These are phyloP conservation scores for Aethina tumida DNA, from an alignment of 1,140 invertebrate genomes.

Conservation along the genomic window DNA sequence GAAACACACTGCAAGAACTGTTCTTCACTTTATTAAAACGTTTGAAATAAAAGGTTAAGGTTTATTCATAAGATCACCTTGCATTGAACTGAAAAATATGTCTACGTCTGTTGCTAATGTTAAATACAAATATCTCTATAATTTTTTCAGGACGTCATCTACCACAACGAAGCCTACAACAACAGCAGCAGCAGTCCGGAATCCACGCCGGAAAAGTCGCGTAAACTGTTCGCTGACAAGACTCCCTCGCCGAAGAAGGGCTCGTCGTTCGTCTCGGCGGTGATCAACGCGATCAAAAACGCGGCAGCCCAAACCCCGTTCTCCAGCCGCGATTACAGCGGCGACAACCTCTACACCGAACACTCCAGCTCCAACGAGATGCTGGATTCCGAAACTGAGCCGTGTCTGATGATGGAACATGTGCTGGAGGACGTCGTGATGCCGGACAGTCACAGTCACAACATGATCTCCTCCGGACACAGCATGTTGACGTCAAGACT, in stretches of 20 bases:
- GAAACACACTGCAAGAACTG: too few species aligned
- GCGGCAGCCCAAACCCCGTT: constrained; percentile 45
- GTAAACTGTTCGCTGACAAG: constrained; percentile 38
- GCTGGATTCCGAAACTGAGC: constrained; percentile 67
- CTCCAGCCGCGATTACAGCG: constrained; percentile 26
- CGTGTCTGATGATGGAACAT: constrained; percentile 67
- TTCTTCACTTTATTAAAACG: too few species aligned
- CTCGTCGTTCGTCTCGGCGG: constrained; percentile 54
- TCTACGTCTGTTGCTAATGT: too few species aligned
- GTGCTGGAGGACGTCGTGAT: constrained; percentile 55
- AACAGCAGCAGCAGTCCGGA: constrained; percentile 48
- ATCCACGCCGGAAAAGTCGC: constrained; percentile 46
- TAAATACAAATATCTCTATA: too few species aligned
- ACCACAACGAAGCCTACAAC: constrained; percentile 63
- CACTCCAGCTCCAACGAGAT: constrained; percentile 44
- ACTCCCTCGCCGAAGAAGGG: constrained; percentile 46
- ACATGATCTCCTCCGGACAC: constrained; percentile 52
- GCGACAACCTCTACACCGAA: constrained; percentile 20
- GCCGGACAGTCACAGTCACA: constrained; percentile 55
- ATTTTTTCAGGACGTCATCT: constrained; percentile 52
- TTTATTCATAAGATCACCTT: too few species aligned
- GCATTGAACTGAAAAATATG: too few species aligned
- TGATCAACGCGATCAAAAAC: constrained; percentile 56
- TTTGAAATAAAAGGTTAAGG: too few species aligned
- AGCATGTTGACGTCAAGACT: constrained; percentile 30